Evolutionary conservation across 2,113 vertebrate species (phyloP).

Genomic region (Myodes glareolus): DNA sequence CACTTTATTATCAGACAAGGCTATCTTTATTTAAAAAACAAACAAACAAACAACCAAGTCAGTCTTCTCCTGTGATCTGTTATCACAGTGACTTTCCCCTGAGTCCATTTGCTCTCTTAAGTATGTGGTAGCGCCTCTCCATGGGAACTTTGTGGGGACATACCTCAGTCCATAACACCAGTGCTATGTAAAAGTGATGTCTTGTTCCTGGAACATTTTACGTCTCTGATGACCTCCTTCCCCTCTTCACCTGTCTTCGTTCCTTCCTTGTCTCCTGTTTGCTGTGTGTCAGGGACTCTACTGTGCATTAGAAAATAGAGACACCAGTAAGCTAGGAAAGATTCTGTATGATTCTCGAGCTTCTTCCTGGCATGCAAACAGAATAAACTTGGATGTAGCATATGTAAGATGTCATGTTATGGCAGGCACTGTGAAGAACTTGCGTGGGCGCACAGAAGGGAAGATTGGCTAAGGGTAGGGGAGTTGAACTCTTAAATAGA

Average conservation of each 20-base stretch:
- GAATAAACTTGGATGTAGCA: neutral
- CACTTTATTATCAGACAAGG: neutral
- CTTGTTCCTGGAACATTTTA: neutral
- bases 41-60: neutral
- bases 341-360: neutral
- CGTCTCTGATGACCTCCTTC: neutral
- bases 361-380: neutral
- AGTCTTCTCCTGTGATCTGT: neutral
- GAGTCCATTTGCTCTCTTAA: neutral
- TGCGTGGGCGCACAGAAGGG: neutral
- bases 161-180: rapidly evolving
- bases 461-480: neutral
- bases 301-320: neutral
- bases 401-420: neutral
- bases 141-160: neutral
- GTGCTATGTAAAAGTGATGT: neutral
- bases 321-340: neutral
- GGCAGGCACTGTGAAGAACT: neutral
- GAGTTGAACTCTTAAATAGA: neutral
- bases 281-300: neutral
- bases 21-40: neutral
- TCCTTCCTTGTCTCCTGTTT: neutral
- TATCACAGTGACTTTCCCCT: neutral
- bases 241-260: neutral
- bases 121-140: neutral